Conservation (phyloP, 2,113 vertebrate species). For the Eulemur rufifrons region DNA sequence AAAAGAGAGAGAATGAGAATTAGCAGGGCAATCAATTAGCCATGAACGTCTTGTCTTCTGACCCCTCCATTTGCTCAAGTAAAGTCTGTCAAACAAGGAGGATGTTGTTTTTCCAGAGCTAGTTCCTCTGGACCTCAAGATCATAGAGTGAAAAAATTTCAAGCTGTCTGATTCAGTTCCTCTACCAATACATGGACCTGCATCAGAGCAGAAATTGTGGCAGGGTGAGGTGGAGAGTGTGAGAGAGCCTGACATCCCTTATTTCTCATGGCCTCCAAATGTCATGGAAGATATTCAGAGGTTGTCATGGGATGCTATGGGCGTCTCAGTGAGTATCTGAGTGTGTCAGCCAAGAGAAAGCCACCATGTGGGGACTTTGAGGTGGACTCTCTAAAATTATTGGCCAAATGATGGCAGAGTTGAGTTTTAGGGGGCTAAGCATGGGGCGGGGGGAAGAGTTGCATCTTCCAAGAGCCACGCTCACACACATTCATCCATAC, state of each 20-base stretch:
- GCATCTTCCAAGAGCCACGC: background rate
- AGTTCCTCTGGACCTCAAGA: background rate
- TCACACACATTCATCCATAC: background rate
- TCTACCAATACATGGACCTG: background rate
- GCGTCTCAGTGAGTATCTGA: background rate
- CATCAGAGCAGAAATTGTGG: background rate
- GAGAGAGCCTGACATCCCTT: background rate
- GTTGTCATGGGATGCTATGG: background rate
- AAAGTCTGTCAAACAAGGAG: background rate
- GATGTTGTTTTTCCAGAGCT: background rate
- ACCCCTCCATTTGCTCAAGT: background rate
- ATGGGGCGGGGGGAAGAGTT: background rate
- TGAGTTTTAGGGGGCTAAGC: background rate
- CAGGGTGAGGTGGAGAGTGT: background rate
- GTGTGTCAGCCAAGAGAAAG: background rate
- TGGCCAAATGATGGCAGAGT: background rate
- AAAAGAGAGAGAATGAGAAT: background rate
- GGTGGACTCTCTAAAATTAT: background rate
- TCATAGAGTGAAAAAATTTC: background rate
- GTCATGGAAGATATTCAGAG: background rate
- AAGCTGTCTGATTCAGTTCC: background rate
- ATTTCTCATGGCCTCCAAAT: background rate
- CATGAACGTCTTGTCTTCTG: background rate
- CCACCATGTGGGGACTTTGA: background rate
- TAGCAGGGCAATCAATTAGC: background rate